Conservation (phyloP, 2,888 invertebrate genomes). For the Conops quadrifasciatus region DNA sequence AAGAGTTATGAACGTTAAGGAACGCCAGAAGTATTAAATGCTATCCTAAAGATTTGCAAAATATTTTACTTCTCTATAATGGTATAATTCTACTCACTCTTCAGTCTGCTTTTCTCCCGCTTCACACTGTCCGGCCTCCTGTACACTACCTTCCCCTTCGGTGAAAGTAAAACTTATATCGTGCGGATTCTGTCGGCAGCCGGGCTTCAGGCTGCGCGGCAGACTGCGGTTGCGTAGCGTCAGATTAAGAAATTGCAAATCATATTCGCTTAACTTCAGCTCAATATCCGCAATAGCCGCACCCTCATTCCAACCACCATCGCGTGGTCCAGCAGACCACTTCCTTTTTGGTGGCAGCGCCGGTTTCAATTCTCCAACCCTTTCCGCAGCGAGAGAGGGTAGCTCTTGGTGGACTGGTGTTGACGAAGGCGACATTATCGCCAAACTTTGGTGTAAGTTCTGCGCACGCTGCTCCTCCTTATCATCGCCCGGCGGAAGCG, state of each 20-base stretch:
- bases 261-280: constrained; percentile 60
- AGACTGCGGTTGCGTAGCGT: constrained; percentile 61
- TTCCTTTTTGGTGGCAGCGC: constrained; percentile 56
- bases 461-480: neutral
- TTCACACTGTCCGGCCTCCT: constrained; percentile 1
- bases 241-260: constrained; percentile 62
- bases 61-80: neutral
- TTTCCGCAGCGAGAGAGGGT: constrained; percentile 25
- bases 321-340: constrained; percentile 10
- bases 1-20: neutral
- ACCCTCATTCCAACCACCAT: constrained; percentile 24
- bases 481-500: constrained; percentile 34
- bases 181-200: constrained; percentile 49
- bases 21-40: no score
- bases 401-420: constrained; percentile 43
- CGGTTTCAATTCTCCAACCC: constrained; percentile 46
- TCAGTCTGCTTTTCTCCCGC: constrained; percentile 17
- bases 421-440: constrained; percentile 31
- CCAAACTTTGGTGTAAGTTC: constrained; percentile 48
- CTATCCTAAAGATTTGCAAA: no score
- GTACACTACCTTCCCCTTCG: constrained; percentile 50
- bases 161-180: constrained; percentile 65
- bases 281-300: constrained; percentile 39
- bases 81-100: constrained; percentile 37
- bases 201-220: constrained; percentile 60